These are phyloP conservation scores for Himalopsyche anomala DNA, from an alignment of 2,888 invertebrate species.

Conservation along the genomic window DNA sequence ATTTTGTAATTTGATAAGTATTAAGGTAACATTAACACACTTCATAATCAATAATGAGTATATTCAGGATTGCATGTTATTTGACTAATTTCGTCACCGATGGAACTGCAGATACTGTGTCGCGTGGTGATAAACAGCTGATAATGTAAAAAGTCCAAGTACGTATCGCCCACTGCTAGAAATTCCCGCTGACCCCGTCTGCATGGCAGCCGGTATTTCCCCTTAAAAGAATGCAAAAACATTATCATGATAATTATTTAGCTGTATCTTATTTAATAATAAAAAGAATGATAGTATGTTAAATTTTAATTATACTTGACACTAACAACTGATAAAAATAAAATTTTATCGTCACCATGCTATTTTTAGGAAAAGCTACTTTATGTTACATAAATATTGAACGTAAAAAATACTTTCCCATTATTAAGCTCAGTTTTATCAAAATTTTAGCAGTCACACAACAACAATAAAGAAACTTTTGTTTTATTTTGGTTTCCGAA, in stretches of 20 bases:
- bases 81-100: conserved; percentile 55
- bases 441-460: conserved; percentile 23
- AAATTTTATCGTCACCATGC: no score
- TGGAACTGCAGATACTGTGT: conserved; percentile 50
- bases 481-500: not conserved
- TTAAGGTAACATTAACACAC: not conserved
- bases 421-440: not conserved
- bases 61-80: conserved; percentile 40
- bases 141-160: conserved; percentile 49
- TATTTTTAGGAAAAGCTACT: no score
- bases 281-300: no score
- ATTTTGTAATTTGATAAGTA: not conserved
- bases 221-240: conserved; percentile 73
- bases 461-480: conserved; percentile 10
- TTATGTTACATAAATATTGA: no score
- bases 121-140: conserved; percentile 45
- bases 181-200: conserved; percentile 82
- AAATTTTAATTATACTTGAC: no score
- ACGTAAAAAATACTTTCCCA: not conserved
- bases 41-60: conserved; percentile 35
- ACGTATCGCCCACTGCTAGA: conserved; percentile 58
- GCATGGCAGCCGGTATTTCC: conserved; percentile 89
- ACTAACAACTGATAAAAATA: no score
- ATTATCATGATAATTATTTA: no score
- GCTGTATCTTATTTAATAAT: no score